These are phyloP conservation scores for Corvus hawaiiensis DNA, from an alignment of 2,113 vertebrate species.

Conservation along the genomic window DNA sequence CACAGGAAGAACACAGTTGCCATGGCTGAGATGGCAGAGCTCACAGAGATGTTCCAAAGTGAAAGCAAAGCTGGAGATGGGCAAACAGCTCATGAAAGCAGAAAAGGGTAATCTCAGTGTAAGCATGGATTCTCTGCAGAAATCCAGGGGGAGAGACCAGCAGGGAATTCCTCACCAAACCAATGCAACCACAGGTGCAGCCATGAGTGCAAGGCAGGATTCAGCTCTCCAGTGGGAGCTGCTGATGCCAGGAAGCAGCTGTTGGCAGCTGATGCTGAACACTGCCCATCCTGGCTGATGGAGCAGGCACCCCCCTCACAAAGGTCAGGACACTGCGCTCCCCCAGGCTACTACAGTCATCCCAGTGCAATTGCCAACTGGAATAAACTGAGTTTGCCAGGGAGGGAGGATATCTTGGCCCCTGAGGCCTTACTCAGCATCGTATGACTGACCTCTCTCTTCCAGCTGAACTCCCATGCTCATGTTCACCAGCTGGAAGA, in stretches of 20 bases:
- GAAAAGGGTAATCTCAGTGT: conserved; percentile 67
- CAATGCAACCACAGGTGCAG: neutral
- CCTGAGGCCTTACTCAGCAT: neutral
- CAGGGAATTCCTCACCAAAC: neutral
- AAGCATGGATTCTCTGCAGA: conserved; percentile 59
- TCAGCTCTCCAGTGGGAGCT: neutral
- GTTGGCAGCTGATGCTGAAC: neutral
- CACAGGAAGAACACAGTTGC: conserved; percentile 64
- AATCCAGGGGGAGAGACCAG: conserved; percentile 54
- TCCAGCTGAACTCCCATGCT: conserved; percentile 67
- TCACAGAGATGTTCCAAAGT: conserved; percentile 68
- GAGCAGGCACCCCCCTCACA: neutral
- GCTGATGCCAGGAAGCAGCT: neutral
- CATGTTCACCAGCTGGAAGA: conserved; percentile 69
- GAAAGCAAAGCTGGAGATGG: conserved; percentile 70
- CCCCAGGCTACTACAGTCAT: neutral
- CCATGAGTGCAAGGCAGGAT: neutral
- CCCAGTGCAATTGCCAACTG: neutral
- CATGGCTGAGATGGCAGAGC: conserved; percentile 66
- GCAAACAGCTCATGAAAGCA: conserved; percentile 71
- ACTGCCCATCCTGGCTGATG: neutral
- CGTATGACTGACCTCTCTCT: neutral
- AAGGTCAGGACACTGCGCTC: neutral
- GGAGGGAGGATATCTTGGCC: neutral
- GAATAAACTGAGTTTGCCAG: neutral